These are phyloP conservation scores for Drosophila gaucha DNA, from an alignment of 2,888 invertebrate genomes.

Conservation along the genomic window DNA sequence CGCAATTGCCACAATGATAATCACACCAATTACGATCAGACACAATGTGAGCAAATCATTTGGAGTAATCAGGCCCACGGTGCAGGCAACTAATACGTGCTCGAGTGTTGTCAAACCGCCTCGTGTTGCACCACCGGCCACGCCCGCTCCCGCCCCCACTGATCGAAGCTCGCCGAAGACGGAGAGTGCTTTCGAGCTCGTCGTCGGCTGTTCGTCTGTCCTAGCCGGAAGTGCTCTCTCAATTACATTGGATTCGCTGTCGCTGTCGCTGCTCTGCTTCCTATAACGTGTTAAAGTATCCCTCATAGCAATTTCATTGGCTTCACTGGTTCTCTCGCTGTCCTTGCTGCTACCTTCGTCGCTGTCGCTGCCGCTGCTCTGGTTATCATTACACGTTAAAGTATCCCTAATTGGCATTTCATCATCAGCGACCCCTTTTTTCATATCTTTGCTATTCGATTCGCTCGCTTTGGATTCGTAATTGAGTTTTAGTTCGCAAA, in stretches of 20 bases:
- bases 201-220: conserved; percentile 63
- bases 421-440: neutral
- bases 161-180: conserved; percentile 79
- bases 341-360: neutral
- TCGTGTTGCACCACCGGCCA: conserved; percentile 49
- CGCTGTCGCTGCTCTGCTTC: conserved; percentile 5
- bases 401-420: conserved; percentile 39
- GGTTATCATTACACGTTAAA: neutral
- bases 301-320: conserved; percentile 25
- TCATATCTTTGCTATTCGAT: conserved; percentile 1
- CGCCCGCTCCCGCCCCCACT: conserved; percentile 15
- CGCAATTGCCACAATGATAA: conserved; percentile 88
- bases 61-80: conserved; percentile 89
- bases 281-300: conserved; percentile 51
- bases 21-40: conserved; percentile 90
- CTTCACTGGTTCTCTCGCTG: conserved; percentile 2
- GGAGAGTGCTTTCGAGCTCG: conserved; percentile 71
- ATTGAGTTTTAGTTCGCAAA: conserved; percentile 77
- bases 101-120: conserved; percentile 84
- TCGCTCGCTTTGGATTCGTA: conserved; percentile 59
- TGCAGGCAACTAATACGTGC: conserved; percentile 91
- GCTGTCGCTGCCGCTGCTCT: neutral
- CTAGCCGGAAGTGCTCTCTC: conserved; percentile 57
- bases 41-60: conserved; percentile 91
- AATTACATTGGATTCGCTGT: conserved; percentile 21